phyloP scores from a whole-genome alignment of 2,113 vertebrate genomes.

The Xyliphius kryptos region DNA sequence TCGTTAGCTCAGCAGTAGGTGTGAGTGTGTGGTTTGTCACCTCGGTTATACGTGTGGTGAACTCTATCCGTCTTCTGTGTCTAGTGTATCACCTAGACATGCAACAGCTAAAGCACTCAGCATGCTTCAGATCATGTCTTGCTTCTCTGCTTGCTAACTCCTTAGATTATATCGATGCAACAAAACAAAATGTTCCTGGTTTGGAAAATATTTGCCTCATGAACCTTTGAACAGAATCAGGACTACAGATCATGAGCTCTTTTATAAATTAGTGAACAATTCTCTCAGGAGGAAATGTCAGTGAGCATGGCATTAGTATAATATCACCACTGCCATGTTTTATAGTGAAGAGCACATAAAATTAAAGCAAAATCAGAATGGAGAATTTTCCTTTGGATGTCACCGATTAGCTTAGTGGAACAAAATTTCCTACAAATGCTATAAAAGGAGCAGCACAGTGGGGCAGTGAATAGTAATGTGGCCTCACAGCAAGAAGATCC shows the following conservation, averaged over 20 bases:
- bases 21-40: conserved; percentile 20
- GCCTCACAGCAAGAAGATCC: too few relatives aligned
- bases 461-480: too few relatives aligned
- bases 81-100: conserved; percentile 6
- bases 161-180: conserved; percentile 3
- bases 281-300: background rate
- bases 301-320: background rate
- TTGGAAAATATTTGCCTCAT: too few relatives aligned
- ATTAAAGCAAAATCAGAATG: too few relatives aligned
- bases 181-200: background rate
- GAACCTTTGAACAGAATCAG: background rate
- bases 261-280: background rate
- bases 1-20: background rate
- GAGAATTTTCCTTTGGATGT: background rate
- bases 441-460: too few relatives aligned
- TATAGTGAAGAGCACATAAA: background rate
- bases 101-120: conserved; percentile 16
- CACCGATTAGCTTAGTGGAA: background rate
- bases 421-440: too few relatives aligned
- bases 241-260: too few relatives aligned
- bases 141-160: conserved; percentile 11
- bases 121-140: background rate
- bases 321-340: background rate
- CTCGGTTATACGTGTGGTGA: conserved; percentile 35
- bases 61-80: conserved; percentile 27